These are phyloP conservation scores for Lepus timidus DNA, from an alignment of 2,113 vertebrate species.

Conservation along the genomic window DNA sequence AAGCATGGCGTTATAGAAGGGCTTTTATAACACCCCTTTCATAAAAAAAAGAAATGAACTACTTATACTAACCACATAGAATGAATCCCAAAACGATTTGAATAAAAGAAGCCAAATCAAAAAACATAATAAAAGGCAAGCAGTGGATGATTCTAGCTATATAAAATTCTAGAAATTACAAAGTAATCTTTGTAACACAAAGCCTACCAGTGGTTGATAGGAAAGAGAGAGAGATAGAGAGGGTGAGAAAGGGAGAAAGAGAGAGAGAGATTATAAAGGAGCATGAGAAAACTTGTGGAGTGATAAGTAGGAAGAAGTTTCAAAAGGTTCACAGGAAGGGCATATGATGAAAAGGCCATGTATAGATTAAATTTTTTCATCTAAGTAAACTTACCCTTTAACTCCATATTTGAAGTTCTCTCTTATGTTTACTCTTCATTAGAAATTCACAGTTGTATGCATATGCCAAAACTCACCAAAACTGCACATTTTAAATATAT, in stretches of 20 bases:
- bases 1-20: no score
- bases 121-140: background rate
- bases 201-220: background rate
- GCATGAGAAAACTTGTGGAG: background rate
- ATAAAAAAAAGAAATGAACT: background rate
- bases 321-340: no score
- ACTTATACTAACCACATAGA: background rate
- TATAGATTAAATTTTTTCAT: no score
- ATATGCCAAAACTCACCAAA: background rate
- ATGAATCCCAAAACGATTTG: background rate
- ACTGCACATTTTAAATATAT: background rate
- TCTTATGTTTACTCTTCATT: background rate
- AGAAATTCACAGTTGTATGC: background rate
- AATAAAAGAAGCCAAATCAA: background rate
- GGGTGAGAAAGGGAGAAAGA: accelerated
- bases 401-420: no score
- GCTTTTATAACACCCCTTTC: no score
- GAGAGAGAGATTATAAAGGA: background rate
- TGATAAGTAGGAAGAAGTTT: background rate
- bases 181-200: background rate
- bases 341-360: no score
- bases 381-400: no score
- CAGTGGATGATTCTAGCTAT: background rate
- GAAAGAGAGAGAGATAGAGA: no score
- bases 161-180: background rate